phyloP scores from a whole-genome alignment of 2,113 vertebrate species.

The Columba livia region DNA sequence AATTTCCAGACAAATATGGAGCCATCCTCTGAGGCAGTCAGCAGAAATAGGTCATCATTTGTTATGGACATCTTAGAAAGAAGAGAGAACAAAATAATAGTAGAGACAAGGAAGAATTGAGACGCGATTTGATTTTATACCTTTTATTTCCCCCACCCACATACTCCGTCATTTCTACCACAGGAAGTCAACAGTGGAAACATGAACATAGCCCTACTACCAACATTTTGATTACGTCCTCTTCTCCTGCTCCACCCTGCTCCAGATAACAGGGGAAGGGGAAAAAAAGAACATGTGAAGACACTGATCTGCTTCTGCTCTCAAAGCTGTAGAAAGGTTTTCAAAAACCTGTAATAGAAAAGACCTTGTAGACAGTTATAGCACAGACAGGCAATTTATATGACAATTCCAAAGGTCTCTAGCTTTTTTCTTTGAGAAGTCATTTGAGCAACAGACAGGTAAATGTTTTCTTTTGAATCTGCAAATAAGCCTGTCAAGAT shows the following conservation, averaged over 20 bases:
- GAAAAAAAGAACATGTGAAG: neutral
- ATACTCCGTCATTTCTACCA: neutral
- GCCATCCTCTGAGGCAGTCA: constrained; percentile 86
- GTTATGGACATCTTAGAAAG: constrained; percentile 85
- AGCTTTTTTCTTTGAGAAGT: neutral
- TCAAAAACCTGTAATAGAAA: neutral
- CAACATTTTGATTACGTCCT: neutral
- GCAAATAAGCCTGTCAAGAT: neutral
- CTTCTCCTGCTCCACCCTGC: neutral
- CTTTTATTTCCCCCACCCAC: neutral
- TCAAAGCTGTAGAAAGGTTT: neutral
- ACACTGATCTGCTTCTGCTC: neutral
- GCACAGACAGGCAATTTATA: neutral
- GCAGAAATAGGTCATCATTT: constrained; percentile 86
- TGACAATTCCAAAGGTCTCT: neutral
- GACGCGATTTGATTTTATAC: neutral
- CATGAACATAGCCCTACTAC: neutral
- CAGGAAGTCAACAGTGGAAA: neutral
- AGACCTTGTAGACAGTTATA: neutral
- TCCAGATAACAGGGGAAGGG: neutral
- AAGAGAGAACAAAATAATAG: neutral
- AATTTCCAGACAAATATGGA: constrained; percentile 90
- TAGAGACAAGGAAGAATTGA: neutral
- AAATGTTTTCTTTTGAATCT: neutral
- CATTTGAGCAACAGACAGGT: neutral